phyloP scores from a whole-genome alignment of 1,140 invertebrate genomes.

The Drosophila santomea region DNA sequence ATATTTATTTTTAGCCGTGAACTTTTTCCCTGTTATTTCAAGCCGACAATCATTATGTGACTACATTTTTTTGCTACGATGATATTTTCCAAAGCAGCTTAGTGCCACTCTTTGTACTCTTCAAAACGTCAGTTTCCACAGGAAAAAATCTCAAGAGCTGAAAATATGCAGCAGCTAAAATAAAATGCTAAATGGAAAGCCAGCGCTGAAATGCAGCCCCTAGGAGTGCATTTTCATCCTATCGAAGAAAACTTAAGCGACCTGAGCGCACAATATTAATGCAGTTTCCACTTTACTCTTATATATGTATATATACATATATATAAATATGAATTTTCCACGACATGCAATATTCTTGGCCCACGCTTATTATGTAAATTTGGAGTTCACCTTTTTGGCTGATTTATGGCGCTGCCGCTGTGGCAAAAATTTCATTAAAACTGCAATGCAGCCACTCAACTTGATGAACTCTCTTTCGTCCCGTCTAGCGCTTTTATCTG shows the following conservation, averaged over 20 bases:
- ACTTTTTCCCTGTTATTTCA: too few species aligned
- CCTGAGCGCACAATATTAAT: slow-evolving; percentile 71
- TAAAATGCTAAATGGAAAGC: slow-evolving; percentile 35
- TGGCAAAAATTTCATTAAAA: slow-evolving; percentile 65
- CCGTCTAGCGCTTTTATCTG: slow-evolving; percentile 44
- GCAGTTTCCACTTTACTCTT: slow-evolving; percentile 35
- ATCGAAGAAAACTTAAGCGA: slow-evolving; percentile 30
- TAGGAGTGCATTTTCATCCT: slow-evolving; percentile 54
- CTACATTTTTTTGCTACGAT: neutral
- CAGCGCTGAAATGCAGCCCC: slow-evolving; percentile 44
- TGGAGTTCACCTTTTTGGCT: slow-evolving; percentile 38
- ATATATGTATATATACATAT: slow-evolving; percentile 22
- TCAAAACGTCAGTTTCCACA: slow-evolving; percentile 48
- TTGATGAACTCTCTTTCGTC: slow-evolving; percentile 56
- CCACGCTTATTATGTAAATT: slow-evolving; percentile 65
- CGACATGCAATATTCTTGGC: slow-evolving; percentile 17
- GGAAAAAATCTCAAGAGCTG: slow-evolving; percentile 17
- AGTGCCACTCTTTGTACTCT: neutral
- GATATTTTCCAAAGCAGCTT: neutral
- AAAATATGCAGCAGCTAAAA: slow-evolving; percentile 45
- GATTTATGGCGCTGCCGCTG: slow-evolving; percentile 24
- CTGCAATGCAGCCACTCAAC: slow-evolving; percentile 62
- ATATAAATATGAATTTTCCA: slow-evolving; percentile 36
- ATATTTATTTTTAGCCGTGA: neutral
- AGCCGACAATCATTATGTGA: neutral